Conservation (phyloP, 2,888 invertebrate species). For the Tetanocera ferruginea region DNA sequence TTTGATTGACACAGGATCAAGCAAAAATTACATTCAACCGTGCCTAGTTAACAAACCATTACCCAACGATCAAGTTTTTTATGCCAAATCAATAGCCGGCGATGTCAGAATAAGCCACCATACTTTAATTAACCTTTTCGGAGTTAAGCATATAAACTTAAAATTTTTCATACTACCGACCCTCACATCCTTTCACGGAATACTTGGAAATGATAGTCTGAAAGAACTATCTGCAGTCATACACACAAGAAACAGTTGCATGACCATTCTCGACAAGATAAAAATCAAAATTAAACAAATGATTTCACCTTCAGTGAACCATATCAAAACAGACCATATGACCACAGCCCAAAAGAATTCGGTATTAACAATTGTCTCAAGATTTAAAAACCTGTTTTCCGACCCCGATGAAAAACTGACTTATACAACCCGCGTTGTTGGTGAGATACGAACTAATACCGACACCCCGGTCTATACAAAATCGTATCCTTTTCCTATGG, state of each 20-base stretch:
- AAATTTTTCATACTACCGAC: neutral
- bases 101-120: neutral
- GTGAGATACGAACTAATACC: no score
- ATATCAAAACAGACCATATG: neutral
- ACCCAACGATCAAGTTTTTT: neutral
- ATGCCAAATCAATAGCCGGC: neutral
- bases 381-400: neutral
- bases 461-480: no score
- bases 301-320: neutral
- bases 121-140: neutral
- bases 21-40: neutral
- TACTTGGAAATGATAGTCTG: neutral
- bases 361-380: neutral
- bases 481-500: neutral
- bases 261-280: neutral
- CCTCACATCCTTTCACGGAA: neutral
- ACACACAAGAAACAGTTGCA: neutral
- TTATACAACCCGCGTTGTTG: neutral
- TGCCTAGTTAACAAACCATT: neutral
- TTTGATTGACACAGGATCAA: constrained; percentile 4
- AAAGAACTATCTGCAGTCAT: neutral
- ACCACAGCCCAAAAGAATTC: neutral
- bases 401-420: neutral
- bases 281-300: neutral
- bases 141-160: neutral